Base-by-base conservation (phyloP, 2,797 vertebrate genomes). In the Alcedo atthis region DNA sequence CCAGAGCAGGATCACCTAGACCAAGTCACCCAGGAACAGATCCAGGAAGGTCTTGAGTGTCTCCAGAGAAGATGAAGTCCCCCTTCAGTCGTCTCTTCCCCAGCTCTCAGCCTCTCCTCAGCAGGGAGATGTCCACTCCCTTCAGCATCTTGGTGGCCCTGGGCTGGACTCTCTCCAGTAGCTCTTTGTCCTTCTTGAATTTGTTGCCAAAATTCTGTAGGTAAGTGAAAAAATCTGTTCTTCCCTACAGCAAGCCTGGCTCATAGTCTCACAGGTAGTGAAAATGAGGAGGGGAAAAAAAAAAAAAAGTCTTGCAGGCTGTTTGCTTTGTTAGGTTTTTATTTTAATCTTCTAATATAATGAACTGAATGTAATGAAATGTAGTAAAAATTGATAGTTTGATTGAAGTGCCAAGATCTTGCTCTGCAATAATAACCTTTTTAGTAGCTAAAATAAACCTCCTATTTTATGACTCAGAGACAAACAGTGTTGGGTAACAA, bases 361-460 rank as follows among this genome's bases (percentile, higher is more conserved):
- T 46, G 71, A 89, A 87, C 14, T 26, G 10, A 10, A 68, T 51
- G 68, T 87, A 85, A 12, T 26, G 10, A 37, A 51, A 30, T 45
- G 13, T 57, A 81, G 40, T 75, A 22, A 76, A 89, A 93, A 84
- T 42, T 26, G 10, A 46, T 78, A 37, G 15, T 85, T 83, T 78
- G 37, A 64, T 20, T 2, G 3, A 83, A 67, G 40, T 12, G 12
- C 43, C 19, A 76, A 81, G 74, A 55, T 88, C 59, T 71, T 55
- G 22, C 67, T 94, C 43, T 66, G 42, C 46, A 74, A 43, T 62
- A 81, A 14, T 64, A n/a, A 62, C 80, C 30, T 42, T 83, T 92
- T 74, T 25, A 61, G 81, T 28, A 74, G 53, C 82, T 90, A 85
- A 94, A 91, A 92, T 84, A 88, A 93, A 78, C 85, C 20, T 69